Conservation (phyloP, 2,113 vertebrate species). For the Lophochroa leadbeateri region DNA sequence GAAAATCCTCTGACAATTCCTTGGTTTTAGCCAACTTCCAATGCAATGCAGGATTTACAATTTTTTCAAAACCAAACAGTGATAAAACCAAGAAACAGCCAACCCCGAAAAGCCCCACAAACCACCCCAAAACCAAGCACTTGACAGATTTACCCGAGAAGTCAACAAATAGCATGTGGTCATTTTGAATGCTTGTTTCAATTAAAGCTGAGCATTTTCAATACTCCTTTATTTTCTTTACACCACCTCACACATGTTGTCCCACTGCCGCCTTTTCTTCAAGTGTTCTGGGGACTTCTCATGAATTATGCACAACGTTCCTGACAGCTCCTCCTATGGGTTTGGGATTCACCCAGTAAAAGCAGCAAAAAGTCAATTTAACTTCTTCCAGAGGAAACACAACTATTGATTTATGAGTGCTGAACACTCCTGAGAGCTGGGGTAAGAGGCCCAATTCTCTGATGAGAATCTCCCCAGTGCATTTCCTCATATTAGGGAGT, state of each 20-base stretch:
- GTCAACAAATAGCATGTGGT: not conserved
- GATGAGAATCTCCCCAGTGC: not conserved
- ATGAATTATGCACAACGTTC: not conserved
- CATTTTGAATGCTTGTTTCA: not conserved
- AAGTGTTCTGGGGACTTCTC: not conserved
- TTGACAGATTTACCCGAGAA: not conserved
- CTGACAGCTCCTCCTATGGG: not conserved
- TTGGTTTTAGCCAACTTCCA: not conserved
- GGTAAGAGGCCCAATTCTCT: not conserved
- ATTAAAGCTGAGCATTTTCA: not conserved
- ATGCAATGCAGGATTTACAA: not conserved
- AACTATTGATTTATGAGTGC: not conserved
- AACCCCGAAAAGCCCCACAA: not conserved
- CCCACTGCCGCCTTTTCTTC: not conserved
- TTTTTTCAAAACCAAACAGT: not conserved
- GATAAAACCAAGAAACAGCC: not conserved
- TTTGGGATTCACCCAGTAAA: not conserved
- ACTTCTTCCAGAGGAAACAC: not conserved
- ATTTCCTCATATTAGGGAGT: fast-evolving
- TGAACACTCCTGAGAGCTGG: not conserved
- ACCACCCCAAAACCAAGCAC: not conserved
- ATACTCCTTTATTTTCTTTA: not conserved
- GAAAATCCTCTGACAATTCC: not conserved
- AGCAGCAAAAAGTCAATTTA: not conserved
- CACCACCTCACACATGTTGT: not conserved